Evolutionary conservation across 2,888 invertebrate genomes (phyloP).

Genomic region (Ceratothoa steindachneri): DNA sequence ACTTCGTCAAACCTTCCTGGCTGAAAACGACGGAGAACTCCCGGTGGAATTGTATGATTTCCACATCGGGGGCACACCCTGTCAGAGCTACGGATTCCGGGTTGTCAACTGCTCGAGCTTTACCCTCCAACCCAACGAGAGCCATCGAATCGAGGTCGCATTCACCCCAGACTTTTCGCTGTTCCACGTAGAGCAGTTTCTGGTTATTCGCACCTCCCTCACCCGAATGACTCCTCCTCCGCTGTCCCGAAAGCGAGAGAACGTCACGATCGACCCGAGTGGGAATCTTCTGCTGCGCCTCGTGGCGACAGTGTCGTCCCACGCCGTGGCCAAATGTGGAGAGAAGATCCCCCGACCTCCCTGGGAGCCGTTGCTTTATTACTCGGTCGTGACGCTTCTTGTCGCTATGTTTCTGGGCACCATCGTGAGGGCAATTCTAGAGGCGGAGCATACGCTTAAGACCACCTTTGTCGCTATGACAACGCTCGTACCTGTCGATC

Average conservation of each 20-base stretch:
- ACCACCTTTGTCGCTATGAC: constrained; percentile 58
- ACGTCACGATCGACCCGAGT: constrained; percentile 33
- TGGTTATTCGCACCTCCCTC: constrained; percentile 54
- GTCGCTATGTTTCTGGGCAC: constrained; percentile 63
- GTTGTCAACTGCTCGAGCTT: constrained; percentile 71
- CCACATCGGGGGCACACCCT: constrained; percentile 61
- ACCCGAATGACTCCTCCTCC: not conserved
- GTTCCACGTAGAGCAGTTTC: constrained; percentile 65
- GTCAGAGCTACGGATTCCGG: constrained; percentile 75
- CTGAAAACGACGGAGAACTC: constrained; percentile 84
- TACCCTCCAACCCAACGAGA: constrained; percentile 66
- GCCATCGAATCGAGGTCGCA: constrained; percentile 74
- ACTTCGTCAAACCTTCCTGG: constrained; percentile 62
- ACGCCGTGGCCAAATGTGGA: constrained; percentile 66
- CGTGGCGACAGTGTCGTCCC: constrained; percentile 63
- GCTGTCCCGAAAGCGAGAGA: not conserved
- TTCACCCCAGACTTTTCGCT: constrained; percentile 84
- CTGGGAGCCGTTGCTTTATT: constrained; percentile 72
- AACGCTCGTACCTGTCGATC: constrained; percentile 49
- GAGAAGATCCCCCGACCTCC: constrained; percentile 66
- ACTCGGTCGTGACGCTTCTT: constrained; percentile 61
- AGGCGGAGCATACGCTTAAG: constrained; percentile 66
- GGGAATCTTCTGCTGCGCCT: constrained; percentile 55
- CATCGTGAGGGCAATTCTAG: constrained; percentile 65
- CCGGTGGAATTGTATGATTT: constrained; percentile 70